Base-by-base conservation (phyloP, 2,113 vertebrate genomes). In the Melozone crissalis region DNA sequence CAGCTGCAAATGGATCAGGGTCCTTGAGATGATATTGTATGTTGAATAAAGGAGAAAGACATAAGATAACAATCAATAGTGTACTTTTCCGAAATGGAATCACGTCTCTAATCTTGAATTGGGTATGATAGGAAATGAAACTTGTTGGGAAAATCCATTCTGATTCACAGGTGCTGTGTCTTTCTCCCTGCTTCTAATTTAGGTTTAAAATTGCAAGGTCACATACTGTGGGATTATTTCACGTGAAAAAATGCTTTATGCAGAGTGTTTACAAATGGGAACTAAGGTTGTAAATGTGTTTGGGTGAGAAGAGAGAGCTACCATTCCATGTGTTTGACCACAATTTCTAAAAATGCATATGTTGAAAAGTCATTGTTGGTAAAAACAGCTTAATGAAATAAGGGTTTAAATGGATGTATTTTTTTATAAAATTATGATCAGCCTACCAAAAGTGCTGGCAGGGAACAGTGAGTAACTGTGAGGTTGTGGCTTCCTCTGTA, bases 11-110 rank as follows among this genome's bases (percentile, higher is more conserved):
- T 91, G 57, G 37, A 92, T 89, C 72, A 79, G 66, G 58, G 87
- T 95, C 81, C 96, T 97, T 96, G 93, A 97, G 89, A 95, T 83
- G 57, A 69, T 67, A 91, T 71, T 97, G 68, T 91, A 66, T 87
- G 69, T 41, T 85, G 74, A 97, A 93, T 96, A 97, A 95, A 87
- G 88, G 72, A 92, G 89, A 61, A 92, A 88, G 84, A 78, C 77
- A 66, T 90, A 93, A 92, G 86, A 65, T 90, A 96, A 83, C n/a
- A 72, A 43, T 89, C 54, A 74, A 85, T 93, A 88, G 47, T 90
- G 37, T 83, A 94, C 62, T 93, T 93, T 95, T 74, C 73, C 73
- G 51, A 79, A 89, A 49, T 89, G 54, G 96, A 96, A 97, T 94
- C 28, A 90, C 16, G 1, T 80, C 81, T 82, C 87, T 86, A 84